These are phyloP conservation scores for Portunus trituberculatus DNA, from an alignment of 1,140 invertebrate genomes.

Conservation along the genomic window DNA sequence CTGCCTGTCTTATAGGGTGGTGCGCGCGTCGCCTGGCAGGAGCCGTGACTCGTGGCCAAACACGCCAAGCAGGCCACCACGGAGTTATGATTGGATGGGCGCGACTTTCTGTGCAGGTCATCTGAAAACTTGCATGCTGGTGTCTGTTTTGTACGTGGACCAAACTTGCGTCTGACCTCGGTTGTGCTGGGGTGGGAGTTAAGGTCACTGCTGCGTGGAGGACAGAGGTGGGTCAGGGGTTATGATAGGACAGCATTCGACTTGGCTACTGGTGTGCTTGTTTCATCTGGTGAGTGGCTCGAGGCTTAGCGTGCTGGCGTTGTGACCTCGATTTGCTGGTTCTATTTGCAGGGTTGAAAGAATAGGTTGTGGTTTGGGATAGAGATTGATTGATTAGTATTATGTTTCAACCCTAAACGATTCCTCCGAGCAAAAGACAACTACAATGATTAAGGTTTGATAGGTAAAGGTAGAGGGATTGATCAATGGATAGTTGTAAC, in stretches of 20 bases:
- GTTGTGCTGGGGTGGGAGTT: background rate
- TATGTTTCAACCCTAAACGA: no score
- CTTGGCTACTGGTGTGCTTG: background rate
- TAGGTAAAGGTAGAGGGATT: no score
- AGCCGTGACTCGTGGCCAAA: background rate
- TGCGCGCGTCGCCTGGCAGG: no score
- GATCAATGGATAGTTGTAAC: no score
- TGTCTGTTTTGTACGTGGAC: background rate
- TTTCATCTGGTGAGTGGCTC: background rate
- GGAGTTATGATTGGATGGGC: background rate
- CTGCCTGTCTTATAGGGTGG: no score
- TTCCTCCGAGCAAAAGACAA: no score
- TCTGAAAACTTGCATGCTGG: background rate
- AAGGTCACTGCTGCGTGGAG: background rate
- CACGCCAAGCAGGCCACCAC: background rate
- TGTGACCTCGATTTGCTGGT: no score
- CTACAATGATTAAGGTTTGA: no score
- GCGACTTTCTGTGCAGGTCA: background rate
- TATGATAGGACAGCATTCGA: background rate
- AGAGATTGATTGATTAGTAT: no score
- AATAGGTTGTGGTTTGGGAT: no score
- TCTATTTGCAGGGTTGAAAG: no score
- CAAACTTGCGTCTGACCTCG: background rate
- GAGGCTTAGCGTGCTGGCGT: background rate
- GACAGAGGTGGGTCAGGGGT: background rate